Base-by-base conservation (phyloP, 2,888 invertebrate species). In the Sericinus montela region DNA sequence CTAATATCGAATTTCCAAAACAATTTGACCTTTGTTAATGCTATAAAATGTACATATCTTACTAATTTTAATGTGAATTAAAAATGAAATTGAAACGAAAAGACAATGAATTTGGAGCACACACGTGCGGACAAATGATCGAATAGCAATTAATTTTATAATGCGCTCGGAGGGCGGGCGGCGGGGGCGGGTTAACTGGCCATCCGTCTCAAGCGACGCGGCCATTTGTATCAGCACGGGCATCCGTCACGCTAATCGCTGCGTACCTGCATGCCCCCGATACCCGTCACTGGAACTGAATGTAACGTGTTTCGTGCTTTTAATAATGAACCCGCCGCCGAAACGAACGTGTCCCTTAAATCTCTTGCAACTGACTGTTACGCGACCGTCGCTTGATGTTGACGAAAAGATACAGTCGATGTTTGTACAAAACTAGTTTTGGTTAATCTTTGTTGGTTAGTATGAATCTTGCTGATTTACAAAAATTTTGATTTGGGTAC, bases 181-280 rank as follows among this genome's bases (percentile, higher is more conserved):
- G 60, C 55, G 32, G 48, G 57, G 53, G 51, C 62, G 59, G 55
- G 48, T 58, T 51, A 11, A 55, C 50, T 45, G 63, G 72, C 72
- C 76, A 83, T 85, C 69, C 72, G 74, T 85, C 79, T 79, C 70
- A 53, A 61, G 71, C 69, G 77, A 76, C 72, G 70, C 63, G 67
- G 69, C 74, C 73, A 82, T 85, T 83, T 81, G 73, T 83, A 75
- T 75, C 71, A 63, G 66, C 67, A 61, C 66, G 59, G 69, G 67
- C 74, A 78, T 80, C 70, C 75, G 77, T 84, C 80, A 78, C 80
- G 66, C 76, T 83, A 80, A 84, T 83, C 80, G 72, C 74, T 66
- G 67, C 65, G 57, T 62, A 81, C 77, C 79, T 80, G 81, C 76
- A 75, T 55, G 51, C 63, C 60, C 59, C 56, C 51, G 45, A 45